Percentiles rank a stretch among this genome's conserved stretches.
Evolutionary conservation across 1,140 invertebrate species (phyloP).

Genomic region (Halictus rubicundus): DNA sequence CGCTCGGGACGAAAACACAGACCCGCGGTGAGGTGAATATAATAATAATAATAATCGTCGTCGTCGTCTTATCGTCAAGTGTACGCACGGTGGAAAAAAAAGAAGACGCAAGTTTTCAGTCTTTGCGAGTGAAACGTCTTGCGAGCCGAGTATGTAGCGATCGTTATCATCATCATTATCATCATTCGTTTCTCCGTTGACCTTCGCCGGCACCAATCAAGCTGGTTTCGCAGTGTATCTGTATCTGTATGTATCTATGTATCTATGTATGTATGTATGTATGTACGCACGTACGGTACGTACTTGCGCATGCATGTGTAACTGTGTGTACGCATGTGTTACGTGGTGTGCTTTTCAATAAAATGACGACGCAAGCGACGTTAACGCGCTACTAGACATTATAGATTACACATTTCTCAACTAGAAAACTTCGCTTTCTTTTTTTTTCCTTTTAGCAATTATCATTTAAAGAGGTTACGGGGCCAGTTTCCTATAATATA

Average conservation of each 20-base stretch:
- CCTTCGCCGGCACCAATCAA: constrained; percentile 38
- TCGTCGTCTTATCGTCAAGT: constrained; percentile 7
- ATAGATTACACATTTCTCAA: constrained; percentile 67
- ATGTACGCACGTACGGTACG: too few species aligned
- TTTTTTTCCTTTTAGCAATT: constrained; percentile 44
- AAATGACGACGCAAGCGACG: constrained; percentile 67
- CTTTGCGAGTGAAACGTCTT: constrained; percentile 41
- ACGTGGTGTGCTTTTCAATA: constrained; percentile 41
- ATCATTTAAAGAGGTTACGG: constrained; percentile 50
- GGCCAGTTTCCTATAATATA: constrained; percentile 61
- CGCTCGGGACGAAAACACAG: constrained; percentile 33
- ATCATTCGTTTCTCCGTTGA: background rate
- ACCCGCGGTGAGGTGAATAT: constrained; percentile 18
- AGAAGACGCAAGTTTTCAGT: constrained; percentile 39
- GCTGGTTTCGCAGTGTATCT: constrained; percentile 23
- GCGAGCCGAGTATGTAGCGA: constrained; percentile 25
- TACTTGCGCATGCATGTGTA: too few species aligned
- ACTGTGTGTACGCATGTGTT: too few species aligned
- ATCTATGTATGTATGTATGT: background rate
- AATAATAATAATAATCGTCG: constrained; percentile 5
- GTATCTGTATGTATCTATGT: background rate
- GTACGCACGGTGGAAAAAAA: constrained; percentile 24
- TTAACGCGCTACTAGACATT: constrained; percentile 63
- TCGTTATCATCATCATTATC: background rate
- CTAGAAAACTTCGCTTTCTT: constrained; percentile 53